A percentile compares a stretch with the other conserved stretches of the same genome.
Evolutionary conservation across 2,113 vertebrate genomes (phyloP).

Genomic region (Antennarius striatus): DNA sequence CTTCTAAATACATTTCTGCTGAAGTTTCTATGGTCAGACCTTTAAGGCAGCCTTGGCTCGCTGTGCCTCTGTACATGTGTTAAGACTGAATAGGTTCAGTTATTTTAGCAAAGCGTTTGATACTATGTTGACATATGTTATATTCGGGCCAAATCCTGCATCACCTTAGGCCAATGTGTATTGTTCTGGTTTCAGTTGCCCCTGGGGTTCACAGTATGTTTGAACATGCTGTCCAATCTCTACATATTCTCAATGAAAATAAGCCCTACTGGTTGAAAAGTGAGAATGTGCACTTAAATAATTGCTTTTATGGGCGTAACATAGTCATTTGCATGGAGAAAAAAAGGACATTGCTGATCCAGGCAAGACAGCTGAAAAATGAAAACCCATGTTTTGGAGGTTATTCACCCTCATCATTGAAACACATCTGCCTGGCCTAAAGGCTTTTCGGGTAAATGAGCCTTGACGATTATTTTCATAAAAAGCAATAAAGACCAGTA

Average conservation of each 20-base stretch:
- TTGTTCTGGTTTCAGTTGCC: slow-evolving; percentile 56
- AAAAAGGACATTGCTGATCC: slow-evolving; percentile 28
- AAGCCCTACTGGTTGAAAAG: neutral
- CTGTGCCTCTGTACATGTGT: slow-evolving; percentile 55
- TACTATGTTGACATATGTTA: slow-evolving; percentile 69
- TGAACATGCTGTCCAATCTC: slow-evolving; percentile 47
- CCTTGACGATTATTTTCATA: slow-evolving; percentile 85
- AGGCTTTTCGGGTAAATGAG: slow-evolving; percentile 80
- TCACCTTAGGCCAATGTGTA: slow-evolving; percentile 38
- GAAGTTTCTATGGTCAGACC: slow-evolving; percentile 58
- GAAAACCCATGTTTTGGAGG: slow-evolving; percentile 58
- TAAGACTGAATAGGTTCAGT: slow-evolving; percentile 66
- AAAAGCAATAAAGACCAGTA: slow-evolving; percentile 85
- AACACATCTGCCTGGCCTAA: slow-evolving; percentile 70
- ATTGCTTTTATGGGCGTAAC: slow-evolving; percentile 16
- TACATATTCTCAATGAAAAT: slow-evolving; percentile 15
- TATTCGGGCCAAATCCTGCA: slow-evolving; percentile 52
- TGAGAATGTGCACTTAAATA: neutral
- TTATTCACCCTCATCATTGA: slow-evolving; percentile 67
- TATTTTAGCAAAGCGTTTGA: slow-evolving; percentile 70
- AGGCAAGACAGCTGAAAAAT: slow-evolving; percentile 56
- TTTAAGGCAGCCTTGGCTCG: slow-evolving; percentile 63
- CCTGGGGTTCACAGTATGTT: slow-evolving; percentile 41
- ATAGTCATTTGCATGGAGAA: slow-evolving; percentile 28
- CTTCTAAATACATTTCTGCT: slow-evolving; percentile 69